phyloP scores from a whole-genome alignment of 1,140 invertebrate genomes.

The Mylabris phalerata region DNA sequence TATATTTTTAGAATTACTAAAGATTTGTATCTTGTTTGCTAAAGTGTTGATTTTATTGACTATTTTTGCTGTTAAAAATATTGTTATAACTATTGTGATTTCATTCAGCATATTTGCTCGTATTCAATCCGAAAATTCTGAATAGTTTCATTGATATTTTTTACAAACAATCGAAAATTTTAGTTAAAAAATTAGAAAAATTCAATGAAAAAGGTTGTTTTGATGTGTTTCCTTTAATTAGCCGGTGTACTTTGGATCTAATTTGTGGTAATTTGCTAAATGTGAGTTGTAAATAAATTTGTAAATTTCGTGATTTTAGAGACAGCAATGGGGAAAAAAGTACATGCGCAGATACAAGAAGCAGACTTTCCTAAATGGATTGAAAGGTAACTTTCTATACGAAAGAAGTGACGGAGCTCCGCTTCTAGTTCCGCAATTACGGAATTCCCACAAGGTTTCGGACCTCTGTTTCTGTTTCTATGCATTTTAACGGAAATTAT shows the following conservation, averaged over 20 bases:
- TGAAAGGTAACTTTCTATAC: slow-evolving; percentile 1
- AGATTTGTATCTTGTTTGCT: too few species aligned
- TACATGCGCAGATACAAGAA: slow-evolving; percentile 7
- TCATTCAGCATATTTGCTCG: slow-evolving; percentile 3
- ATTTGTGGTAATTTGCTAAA: slow-evolving; percentile 12
- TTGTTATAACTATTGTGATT: slow-evolving; percentile 4
- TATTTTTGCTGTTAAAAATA: not conserved
- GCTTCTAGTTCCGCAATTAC: too few species aligned
- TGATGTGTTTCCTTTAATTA: slow-evolving; percentile 12
- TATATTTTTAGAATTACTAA: too few species aligned
- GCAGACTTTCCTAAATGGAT: slow-evolving; percentile 4
- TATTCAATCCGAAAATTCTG: slow-evolving; percentile 25
- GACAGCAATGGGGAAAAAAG: slow-evolving; percentile 18
- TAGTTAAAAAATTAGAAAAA: slow-evolving; percentile 22
- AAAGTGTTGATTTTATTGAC: not conserved
- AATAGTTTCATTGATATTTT: slow-evolving; percentile 26
- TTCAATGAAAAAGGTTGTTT: slow-evolving; percentile 7
- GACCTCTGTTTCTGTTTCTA: too few species aligned
- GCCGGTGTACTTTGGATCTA: slow-evolving; percentile 13
- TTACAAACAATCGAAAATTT: slow-evolving; percentile 11
- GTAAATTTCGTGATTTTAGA: slow-evolving; percentile 5
- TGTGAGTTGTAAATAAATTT: not conserved
- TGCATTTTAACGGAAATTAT: too few species aligned
- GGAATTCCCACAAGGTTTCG: too few species aligned
- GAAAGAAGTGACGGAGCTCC: too few species aligned